Base-by-base conservation (phyloP, 2,113 vertebrate species). In the Clarias macrocephalus region DNA sequence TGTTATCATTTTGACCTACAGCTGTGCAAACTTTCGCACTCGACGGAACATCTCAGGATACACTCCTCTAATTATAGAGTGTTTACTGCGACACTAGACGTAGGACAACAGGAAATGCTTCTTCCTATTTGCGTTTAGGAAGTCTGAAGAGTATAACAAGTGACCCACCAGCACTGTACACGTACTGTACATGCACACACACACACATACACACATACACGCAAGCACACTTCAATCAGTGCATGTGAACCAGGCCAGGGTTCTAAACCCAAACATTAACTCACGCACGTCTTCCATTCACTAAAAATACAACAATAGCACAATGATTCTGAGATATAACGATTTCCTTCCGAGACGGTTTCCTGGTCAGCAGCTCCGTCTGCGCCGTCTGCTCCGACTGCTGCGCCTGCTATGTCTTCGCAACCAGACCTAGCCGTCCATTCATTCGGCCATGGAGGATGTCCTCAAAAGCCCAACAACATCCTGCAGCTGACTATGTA, bases 101-200 rank as follows among this genome's bases (percentile, higher is more conserved):
- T 5, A 57, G 62, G 90, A 94, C 93, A 95, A 95, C 94, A 95
- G 95, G 95, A 95, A 94, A 88, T 88, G 92, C 93, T 93, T 95
- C 93, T 92, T 95, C 92, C 91, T 66, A 88, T 66, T 91, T 94
- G 92, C 91, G 93, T 94, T 93, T 90, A 93, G 92, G 91, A 93
- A 93, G 93, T 92, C 92, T 93, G 92, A 92, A 90, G 88, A 92
- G 82, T 90, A 68, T 90, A 93, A 91, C 91, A 93, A 93, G 93
- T 91, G 91, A 90, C 73, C 56, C 37, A 21, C 16, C 18, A 80
- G 37, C 60, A 81, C 57, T 81, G 79, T 81, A 81, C 57, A 37
- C 57, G 25, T 10, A 81, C 30, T 80, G 77, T 80, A 80, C 4
- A 21, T 80, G 82, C 60, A 66, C 19, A 80, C 84, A 82, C 85